A percentile compares a stretch with the other conserved stretches of the same genome.
Evolutionary conservation across 2,797 vertebrate species (phyloP).

Genomic region (Falco cherrug): DNA sequence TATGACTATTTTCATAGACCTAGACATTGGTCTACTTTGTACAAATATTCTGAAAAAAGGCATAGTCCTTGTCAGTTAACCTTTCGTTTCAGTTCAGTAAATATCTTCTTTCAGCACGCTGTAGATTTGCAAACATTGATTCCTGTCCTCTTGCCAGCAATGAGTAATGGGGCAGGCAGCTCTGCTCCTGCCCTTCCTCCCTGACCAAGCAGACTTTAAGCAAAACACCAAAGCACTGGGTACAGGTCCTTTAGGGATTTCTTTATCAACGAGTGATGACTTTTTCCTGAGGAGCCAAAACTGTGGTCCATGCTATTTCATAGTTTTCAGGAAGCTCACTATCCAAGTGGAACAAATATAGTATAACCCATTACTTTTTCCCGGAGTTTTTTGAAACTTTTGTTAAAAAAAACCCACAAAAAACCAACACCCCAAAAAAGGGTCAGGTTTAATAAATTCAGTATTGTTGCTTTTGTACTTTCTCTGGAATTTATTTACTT

Average conservation of each 20-base stretch:
- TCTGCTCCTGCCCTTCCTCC: not conserved
- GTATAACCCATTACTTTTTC: not conserved
- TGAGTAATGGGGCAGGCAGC: not conserved
- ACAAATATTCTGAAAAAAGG: not conserved
- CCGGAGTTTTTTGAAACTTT: not conserved
- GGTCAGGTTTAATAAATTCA: not conserved
- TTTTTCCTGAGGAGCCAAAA: not conserved
- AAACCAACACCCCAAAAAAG: not conserved
- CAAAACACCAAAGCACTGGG: not conserved
- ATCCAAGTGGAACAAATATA: not conserved
- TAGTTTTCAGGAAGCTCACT: not conserved
- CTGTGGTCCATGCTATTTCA: not conserved
- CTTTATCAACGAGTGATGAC: not conserved
- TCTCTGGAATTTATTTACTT: slow-evolving; percentile 1
- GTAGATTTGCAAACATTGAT: not conserved
- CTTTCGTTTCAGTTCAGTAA: not conserved
- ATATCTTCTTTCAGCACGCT: not conserved
- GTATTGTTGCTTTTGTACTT: not conserved
- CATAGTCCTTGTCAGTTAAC: not conserved
- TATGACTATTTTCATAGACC: not conserved
- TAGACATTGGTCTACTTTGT: not conserved
- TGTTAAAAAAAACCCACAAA: not conserved
- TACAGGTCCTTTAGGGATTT: not conserved
- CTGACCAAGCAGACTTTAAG: not conserved
- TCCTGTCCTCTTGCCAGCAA: not conserved